Conservation (phyloP, 2,797 vertebrate species). For the Schizothorax lantsangensis region DNA sequence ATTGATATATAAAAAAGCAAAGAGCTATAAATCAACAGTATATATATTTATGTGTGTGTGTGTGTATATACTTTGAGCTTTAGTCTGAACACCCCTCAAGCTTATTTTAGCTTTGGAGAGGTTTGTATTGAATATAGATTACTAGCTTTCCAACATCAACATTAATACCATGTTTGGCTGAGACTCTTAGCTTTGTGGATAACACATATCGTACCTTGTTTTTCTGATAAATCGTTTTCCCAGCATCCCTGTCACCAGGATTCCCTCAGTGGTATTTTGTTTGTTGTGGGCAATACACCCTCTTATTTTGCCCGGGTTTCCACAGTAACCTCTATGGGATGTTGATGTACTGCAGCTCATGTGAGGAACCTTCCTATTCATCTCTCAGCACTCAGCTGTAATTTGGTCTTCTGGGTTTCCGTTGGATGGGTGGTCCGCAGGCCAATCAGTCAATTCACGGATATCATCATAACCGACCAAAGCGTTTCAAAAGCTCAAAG, state of each 20-base stretch:
- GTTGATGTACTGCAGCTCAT: slow-evolving; percentile 44
- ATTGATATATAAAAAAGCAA: too few relatives aligned
- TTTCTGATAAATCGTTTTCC: not conserved
- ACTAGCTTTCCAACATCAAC: not conserved
- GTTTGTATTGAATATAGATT: not conserved
- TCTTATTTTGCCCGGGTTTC: slow-evolving; percentile 47
- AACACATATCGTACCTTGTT: not conserved
- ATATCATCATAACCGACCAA: slow-evolving; percentile 31
- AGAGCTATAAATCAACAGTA: too few relatives aligned
- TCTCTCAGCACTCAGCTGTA: slow-evolving; percentile 40
- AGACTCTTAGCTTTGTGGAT: not conserved
- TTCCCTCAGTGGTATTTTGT: slow-evolving; percentile 25
- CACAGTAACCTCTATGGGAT: slow-evolving; percentile 44
- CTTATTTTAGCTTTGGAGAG: too few relatives aligned
- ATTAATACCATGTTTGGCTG: not conserved
- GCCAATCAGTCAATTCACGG: slow-evolving; percentile 43
- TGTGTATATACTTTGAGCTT: not conserved
- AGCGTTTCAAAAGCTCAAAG: slow-evolving; percentile 19
- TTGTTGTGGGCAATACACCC: slow-evolving; percentile 45
- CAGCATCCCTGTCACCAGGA: slow-evolving; percentile 2
- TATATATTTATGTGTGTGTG: too few relatives aligned
- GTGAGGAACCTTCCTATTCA: slow-evolving; percentile 44
- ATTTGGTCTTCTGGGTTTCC: slow-evolving; percentile 54
- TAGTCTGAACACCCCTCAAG: not conserved
- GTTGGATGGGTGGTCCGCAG: slow-evolving; percentile 46